phyloP scores from a whole-genome alignment of 1,140 invertebrate species.

The Zaprionus vittiger region DNA sequence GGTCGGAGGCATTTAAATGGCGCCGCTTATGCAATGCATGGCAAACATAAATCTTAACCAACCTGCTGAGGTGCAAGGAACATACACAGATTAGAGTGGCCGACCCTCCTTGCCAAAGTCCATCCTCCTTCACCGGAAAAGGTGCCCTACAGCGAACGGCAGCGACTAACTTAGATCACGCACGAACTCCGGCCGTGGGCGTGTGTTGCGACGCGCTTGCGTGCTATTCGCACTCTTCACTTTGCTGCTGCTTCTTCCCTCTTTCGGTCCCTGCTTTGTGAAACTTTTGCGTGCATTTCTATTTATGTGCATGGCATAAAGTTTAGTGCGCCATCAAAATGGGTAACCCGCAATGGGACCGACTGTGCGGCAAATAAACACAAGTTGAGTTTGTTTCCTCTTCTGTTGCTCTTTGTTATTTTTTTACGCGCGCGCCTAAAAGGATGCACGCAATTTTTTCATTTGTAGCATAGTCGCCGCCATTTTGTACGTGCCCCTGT shows the following conservation, averaged over 20 bases:
- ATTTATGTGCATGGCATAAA: conserved; percentile 77
- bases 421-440: conserved; percentile 67
- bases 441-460: conserved; percentile 77
- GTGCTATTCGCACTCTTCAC: conserved; percentile 19
- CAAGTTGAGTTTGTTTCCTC: conserved; percentile 35
- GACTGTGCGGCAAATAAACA: conserved; percentile 47
- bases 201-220: conserved; percentile 32
- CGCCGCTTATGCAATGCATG: conserved; percentile 72
- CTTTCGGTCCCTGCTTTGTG: conserved; percentile 45
- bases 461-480: conserved; percentile 40
- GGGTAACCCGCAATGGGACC: conserved; percentile 20
- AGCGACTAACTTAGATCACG: conserved; percentile 24
- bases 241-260: conserved; percentile 10
- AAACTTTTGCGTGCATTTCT: conserved; percentile 72
- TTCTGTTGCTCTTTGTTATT: conserved; percentile 28
- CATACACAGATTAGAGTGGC: conserved; percentile 59
- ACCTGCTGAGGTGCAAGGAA: conserved; percentile 54
- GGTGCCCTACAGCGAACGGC: conserved; percentile 11
- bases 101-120: not conserved
- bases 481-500: conserved; percentile 47
- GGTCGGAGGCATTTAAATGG: conserved; percentile 68
- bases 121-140: conserved; percentile 8
- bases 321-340: conserved; percentile 75
- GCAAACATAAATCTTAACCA: conserved; percentile 69
- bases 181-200: conserved; percentile 24